A percentile compares a stretch with the other conserved stretches of the same genome.
These are phyloP conservation scores for Nemoura dubitans DNA, from an alignment of 2,888 invertebrate genomes.

Conservation along the genomic window DNA sequence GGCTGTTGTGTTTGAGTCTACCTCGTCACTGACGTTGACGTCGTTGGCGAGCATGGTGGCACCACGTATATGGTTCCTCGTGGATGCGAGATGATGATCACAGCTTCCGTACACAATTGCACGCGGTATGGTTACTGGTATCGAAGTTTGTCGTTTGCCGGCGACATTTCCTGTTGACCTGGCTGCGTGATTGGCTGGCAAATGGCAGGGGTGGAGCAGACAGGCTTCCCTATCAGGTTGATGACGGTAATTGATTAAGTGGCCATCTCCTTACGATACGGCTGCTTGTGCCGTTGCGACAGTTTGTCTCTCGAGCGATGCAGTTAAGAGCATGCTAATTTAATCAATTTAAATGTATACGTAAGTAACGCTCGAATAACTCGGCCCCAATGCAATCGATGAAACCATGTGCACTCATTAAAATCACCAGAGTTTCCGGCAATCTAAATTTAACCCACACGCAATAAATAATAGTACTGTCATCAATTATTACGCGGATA, in stretches of 20 bases:
- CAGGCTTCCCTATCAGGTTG: not conserved
- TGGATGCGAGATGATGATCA: not conserved
- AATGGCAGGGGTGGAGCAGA: not conserved
- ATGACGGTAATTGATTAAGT: not conserved
- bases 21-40: not conserved
- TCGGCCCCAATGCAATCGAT: not conserved
- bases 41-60: not conserved
- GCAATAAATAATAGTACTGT: not conserved
- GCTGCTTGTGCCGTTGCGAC: not conserved
- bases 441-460: not conserved
- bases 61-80: constrained; percentile 10
- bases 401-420: constrained; percentile 12
- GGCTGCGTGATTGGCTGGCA: not conserved
- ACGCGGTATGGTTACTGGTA: not conserved
- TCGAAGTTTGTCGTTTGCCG: not conserved
- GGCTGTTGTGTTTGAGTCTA: constrained; percentile 19
- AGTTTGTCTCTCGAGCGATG: not conserved
- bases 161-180: not conserved
- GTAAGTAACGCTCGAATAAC: not conserved
- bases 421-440: not conserved
- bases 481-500: not conserved
- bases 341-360: not conserved
- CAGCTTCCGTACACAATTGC: not conserved
- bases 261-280: not conserved
- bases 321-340: not conserved